Base-by-base conservation (phyloP, 2,113 vertebrate species). In the Alligator mississippiensis region DNA sequence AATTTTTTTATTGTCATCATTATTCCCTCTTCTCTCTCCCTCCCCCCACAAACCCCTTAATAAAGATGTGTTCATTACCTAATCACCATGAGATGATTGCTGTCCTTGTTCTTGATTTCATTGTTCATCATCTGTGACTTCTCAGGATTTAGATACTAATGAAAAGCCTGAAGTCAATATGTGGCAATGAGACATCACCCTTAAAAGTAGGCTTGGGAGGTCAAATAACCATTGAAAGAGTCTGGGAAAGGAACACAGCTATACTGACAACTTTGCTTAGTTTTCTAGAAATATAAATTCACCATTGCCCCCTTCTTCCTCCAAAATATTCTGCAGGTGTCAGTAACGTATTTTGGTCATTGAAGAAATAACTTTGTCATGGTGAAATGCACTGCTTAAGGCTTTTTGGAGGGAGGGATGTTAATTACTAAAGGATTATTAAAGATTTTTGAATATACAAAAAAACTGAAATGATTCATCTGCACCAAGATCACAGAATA, bases 331-430 rank as follows among this genome's bases (percentile, higher is more conserved):
- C 82, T 95, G 57, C 57, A 62, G 63, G 60, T 89, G 16, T 89
- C 93, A 88, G 38, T 91, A 93, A 72, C 94, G 82, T 95, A 85
- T 91, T 96, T 93, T 47, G 93, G 76, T 79, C 86, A 47, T 8
- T 24, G 18, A 88, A 27, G 25, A 78, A 91, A 85, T 88, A 79
- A 83, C 72, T 9, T 30, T 87, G 38, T 60, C 82, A 61, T 57
- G 58, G 79, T 25, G 87, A 90, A 94, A 87, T 28, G 12, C 54
- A 76, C 30, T 78, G 54, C 78, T 88, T 83, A 79, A 21, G 3
- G 5, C 21, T 34, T 38, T 72, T 72, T 72, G 34, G 47, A 47
- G 47, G 47, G 47, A 47, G 47, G 38, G 64, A 83, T 82, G 94
- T 60, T 63, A 82, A 81, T 72, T 82, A 72, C 34, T 34, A 72